Percentiles rank a stretch among this genome's conserved stretches.
These are phyloP conservation scores for Echinometra lucunter DNA, from an alignment of 53 echinoderm and acorn worm genomes.

Conservation along the genomic window DNA sequence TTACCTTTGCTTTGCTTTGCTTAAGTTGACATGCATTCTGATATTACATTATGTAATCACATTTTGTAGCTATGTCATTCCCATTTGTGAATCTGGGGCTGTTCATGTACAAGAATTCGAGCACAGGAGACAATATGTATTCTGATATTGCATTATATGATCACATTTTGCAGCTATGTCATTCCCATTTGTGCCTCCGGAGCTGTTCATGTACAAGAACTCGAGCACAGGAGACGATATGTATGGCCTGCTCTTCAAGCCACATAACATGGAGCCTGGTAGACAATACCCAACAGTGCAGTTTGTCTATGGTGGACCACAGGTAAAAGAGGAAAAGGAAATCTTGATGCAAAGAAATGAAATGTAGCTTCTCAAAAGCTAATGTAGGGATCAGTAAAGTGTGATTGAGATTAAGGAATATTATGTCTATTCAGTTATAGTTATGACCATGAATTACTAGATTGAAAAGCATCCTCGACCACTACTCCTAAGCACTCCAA, in stretches of 20 bases:
- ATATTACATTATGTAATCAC: not conserved
- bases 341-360: too few relatives aligned
- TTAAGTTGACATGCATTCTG: too few relatives aligned
- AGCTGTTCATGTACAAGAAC: conserved; percentile 91
- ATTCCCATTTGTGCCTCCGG: conserved; percentile 81
- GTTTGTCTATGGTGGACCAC: conserved; percentile 98
- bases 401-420: not conserved
- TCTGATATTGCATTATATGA: not conserved
- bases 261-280: conserved; percentile 82
- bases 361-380: too few relatives aligned
- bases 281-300: conserved; percentile 93
- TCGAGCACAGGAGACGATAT: conserved; percentile 84
- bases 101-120: conserved; percentile 87
- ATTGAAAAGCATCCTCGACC: too few relatives aligned
- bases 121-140: conserved; percentile 79
- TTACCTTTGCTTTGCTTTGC: too few relatives aligned
- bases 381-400: not conserved
- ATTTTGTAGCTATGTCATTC: conserved; percentile 70
- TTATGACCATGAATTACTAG: too few relatives aligned
- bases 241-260: conserved; percentile 96
- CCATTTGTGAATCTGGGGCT: conserved; percentile 85
- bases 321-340: conserved; percentile 45
- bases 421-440: too few relatives aligned
- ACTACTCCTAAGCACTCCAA: too few relatives aligned
- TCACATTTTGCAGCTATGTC: conserved; percentile 68